phyloP scores from a whole-genome alignment of 2,888 invertebrate genomes.

The Eledone cirrhosa region DNA sequence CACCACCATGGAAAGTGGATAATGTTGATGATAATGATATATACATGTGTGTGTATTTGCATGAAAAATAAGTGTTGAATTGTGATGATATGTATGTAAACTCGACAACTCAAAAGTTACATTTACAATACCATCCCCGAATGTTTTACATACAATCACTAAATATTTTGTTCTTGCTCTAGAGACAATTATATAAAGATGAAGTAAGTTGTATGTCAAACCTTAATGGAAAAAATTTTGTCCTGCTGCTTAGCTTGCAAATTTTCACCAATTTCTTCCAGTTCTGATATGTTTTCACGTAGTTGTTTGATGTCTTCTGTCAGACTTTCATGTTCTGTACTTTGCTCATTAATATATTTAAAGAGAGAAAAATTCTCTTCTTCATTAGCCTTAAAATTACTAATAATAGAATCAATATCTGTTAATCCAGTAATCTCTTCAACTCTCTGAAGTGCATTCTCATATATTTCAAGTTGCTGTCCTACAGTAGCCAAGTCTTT shows the following conservation, averaged over 20 bases:
- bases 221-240: neutral
- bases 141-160: too few species aligned
- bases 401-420: slow-evolving; percentile 70
- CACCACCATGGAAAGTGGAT: too few species aligned
- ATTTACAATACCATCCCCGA: too few species aligned
- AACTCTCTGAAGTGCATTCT: slow-evolving; percentile 78
- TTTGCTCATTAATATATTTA: slow-evolving; percentile 87
- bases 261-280: neutral
- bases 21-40: too few species aligned
- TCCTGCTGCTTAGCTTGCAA: slow-evolving; percentile 1
- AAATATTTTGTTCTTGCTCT: too few species aligned
- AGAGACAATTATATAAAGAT: neutral
- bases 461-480: slow-evolving; percentile 76
- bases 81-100: too few species aligned
- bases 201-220: neutral
- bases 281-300: slow-evolving; percentile 58
- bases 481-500: slow-evolving; percentile 74
- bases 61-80: too few species aligned
- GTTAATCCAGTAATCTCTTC: slow-evolving; percentile 68
- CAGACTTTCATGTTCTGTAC: slow-evolving; percentile 68
- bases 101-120: too few species aligned
- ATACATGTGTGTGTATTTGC: too few species aligned
- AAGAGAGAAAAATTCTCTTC: slow-evolving; percentile 90
- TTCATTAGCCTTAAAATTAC: slow-evolving; percentile 81
- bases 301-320: slow-evolving; percentile 68